A percentile compares a stretch with the other conserved stretches of the same genome.
These are phyloP conservation scores for Trinectes maculatus DNA, from an alignment of 2,113 vertebrate species.

Conservation along the genomic window DNA sequence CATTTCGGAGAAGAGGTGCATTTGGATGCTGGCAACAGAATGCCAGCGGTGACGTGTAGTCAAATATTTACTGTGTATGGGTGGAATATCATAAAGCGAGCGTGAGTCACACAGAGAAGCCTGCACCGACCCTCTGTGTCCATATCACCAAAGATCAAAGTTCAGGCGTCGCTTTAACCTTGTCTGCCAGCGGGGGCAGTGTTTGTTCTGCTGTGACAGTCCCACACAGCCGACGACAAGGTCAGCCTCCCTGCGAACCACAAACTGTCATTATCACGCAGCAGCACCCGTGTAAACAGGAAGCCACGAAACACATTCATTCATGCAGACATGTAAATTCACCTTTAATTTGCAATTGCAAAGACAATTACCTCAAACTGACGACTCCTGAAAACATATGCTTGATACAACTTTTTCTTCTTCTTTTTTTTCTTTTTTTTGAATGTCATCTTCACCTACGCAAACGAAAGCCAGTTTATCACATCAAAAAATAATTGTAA, in stretches of 20 bases:
- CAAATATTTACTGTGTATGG: conserved; percentile 69
- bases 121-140: conserved; percentile 43
- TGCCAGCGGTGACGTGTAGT: conserved; percentile 43
- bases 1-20: conserved; percentile 34
- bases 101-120: conserved; percentile 63
- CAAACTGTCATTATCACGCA: conserved; percentile 2
- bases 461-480: too few species aligned
- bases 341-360: neutral
- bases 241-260: too few species aligned
- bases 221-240: neutral
- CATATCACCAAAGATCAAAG: conserved; percentile 53
- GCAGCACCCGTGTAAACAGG: too few species aligned
- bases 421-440: neutral
- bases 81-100: conserved; percentile 28
- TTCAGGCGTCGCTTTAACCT: conserved; percentile 18
- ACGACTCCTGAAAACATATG: neutral
- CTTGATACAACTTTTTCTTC: neutral
- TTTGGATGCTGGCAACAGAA: conserved; percentile 37
- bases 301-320: too few species aligned
- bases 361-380: too few species aligned
- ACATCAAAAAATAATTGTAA: too few species aligned
- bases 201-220: conserved; percentile 29
- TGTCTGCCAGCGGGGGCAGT: neutral
- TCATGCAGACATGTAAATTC: neutral
- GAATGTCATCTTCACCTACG: too few species aligned